Conservation (phyloP, 2,888 invertebrate genomes). For the Agrotis puta region DNA sequence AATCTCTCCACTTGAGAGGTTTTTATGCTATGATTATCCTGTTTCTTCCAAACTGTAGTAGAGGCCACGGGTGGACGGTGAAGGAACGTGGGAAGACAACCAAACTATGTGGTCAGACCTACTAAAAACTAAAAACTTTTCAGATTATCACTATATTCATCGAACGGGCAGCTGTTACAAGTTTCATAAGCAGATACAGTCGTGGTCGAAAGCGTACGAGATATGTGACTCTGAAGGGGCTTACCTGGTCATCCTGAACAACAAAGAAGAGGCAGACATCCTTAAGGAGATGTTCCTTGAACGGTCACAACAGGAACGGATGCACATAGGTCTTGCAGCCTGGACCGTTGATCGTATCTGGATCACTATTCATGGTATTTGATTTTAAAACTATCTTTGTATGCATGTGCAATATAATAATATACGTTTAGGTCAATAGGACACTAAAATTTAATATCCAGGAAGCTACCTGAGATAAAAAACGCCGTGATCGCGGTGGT, state of each 20-base stretch:
- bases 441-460: too few species aligned
- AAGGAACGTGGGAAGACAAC: too few species aligned
- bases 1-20: too few species aligned
- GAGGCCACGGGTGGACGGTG: too few species aligned
- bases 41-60: too few species aligned
- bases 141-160: slow-evolving; percentile 30
- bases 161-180: slow-evolving; percentile 49
- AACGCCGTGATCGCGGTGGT: too few species aligned
- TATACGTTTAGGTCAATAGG: too few species aligned
- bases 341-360: slow-evolving; percentile 10
- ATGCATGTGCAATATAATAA: too few species aligned
- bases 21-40: too few species aligned
- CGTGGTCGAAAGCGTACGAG: slow-evolving; percentile 27
- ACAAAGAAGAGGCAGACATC: slow-evolving; percentile 31
- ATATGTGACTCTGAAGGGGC: slow-evolving; percentile 39
- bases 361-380: slow-evolving; percentile 23
- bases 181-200: background rate
- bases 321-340: slow-evolving; percentile 20
- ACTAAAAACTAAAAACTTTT: background rate
- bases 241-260: slow-evolving; percentile 36
- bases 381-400: too few species aligned
- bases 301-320: background rate
- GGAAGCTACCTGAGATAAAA: too few species aligned
- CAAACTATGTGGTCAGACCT: too few species aligned
- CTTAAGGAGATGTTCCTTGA: slow-evolving; percentile 25